Evolutionary conservation across 2,797 vertebrate species (phyloP).

Genomic region (Calcarius lapponicus): DNA sequence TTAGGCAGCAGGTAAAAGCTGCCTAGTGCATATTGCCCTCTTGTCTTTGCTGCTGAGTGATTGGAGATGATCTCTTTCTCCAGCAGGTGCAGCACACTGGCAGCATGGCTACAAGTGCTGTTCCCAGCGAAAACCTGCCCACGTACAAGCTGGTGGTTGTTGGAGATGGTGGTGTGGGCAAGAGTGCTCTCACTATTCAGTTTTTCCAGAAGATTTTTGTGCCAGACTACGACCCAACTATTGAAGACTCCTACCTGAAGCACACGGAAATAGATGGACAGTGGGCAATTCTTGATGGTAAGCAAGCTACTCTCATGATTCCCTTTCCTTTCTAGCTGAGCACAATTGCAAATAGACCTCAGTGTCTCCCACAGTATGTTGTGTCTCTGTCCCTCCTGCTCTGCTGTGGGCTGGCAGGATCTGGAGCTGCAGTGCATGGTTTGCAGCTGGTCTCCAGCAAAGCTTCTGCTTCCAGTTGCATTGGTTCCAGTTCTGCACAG

Average conservation of each 20-base stretch:
- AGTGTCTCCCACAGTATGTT: background rate
- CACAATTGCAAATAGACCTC: background rate
- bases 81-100: slow-evolving; percentile 66
- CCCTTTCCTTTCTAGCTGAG: background rate
- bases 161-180: slow-evolving; percentile 96
- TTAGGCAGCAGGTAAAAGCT: background rate
- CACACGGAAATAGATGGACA: slow-evolving; percentile 98
- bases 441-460: background rate
- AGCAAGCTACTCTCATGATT: background rate
- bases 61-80: slow-evolving; percentile 22
- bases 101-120: slow-evolving; percentile 93
- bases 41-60: background rate
- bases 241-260: slow-evolving; percentile 99
- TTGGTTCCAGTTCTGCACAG: slow-evolving; percentile 2
- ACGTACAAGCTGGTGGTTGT: slow-evolving; percentile 99
- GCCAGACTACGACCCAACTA: slow-evolving; percentile 98
- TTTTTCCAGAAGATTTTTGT: slow-evolving; percentile 99
- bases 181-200: slow-evolving; percentile 98
- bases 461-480: background rate
- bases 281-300: slow-evolving; percentile 98
- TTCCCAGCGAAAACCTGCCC: slow-evolving; percentile 97
- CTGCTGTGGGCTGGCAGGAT: background rate
- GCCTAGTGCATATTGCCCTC: background rate
- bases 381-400: background rate
- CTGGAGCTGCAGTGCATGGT: background rate